These are phyloP conservation scores for Limnephilus rhombicus DNA, from an alignment of 2,888 invertebrate genomes.

Conservation along the genomic window DNA sequence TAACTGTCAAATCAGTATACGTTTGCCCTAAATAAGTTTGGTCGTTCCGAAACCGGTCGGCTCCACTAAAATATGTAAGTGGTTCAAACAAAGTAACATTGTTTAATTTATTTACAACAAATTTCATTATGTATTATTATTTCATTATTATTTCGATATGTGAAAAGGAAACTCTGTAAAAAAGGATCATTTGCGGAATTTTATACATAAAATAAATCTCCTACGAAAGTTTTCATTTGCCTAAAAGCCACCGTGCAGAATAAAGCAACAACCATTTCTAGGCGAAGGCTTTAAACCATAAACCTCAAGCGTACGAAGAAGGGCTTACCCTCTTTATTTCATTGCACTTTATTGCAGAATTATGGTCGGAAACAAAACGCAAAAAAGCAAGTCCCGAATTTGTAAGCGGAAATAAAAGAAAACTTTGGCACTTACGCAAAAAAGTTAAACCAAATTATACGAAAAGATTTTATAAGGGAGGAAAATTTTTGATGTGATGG, in stretches of 20 bases:
- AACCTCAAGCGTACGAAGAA: not conserved
- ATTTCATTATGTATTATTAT: too few species aligned
- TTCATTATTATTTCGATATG: too few species aligned
- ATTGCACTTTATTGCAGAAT: not conserved
- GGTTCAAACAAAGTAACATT: too few species aligned
- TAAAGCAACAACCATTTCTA: not conserved
- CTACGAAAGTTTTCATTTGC: not conserved
- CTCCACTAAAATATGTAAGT: too few species aligned
- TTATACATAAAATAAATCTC: too few species aligned
- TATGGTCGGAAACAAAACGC: not conserved
- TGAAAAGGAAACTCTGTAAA: too few species aligned
- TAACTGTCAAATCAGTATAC: too few species aligned
- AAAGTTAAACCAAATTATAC: not conserved
- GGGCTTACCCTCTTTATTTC: not conserved
- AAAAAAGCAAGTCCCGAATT: not conserved
- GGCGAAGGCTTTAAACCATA: not conserved
- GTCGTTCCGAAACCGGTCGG: too few species aligned
- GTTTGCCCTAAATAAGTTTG: too few species aligned
- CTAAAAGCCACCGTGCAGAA: not conserved
- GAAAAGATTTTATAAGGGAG: not conserved
- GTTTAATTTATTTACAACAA: too few species aligned
- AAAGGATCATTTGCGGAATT: not conserved
- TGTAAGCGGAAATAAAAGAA: not conserved
- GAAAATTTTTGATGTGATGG: not conserved
- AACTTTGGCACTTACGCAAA: not conserved